Percentiles rank a stretch among this genome's conserved stretches.
Conservation (phyloP, 2,888 invertebrate species). For the Doris montereyensis region DNA sequence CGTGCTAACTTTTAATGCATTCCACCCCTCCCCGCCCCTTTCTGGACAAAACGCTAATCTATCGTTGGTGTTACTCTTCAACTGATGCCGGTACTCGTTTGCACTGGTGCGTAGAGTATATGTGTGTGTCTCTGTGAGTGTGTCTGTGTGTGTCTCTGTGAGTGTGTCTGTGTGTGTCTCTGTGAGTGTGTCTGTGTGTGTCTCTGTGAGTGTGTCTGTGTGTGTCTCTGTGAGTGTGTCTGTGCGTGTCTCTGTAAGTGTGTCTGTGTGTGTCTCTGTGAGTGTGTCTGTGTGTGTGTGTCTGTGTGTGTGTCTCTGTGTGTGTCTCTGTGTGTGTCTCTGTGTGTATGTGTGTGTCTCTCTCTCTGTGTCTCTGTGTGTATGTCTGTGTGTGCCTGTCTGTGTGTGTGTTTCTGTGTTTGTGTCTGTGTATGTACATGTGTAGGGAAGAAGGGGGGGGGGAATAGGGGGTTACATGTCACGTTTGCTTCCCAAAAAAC, state of each 20-base stretch:
- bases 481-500: no score
- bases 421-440: no score
- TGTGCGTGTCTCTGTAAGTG: not conserved
- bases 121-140: not conserved
- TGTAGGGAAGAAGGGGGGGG: no score
- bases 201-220: slow-evolving; percentile 14
- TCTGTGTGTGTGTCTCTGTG: slow-evolving; percentile 14
- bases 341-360: slow-evolving; percentile 24
- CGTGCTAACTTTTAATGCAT: no score
- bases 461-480: no score
- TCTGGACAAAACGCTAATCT: no score
- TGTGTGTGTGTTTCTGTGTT: slow-evolving; percentile 10
- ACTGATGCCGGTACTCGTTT: no score
- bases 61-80: no score
- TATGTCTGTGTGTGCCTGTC: slow-evolving; percentile 5
- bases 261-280: slow-evolving; percentile 5
- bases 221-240: slow-evolving; percentile 18
- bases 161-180: not conserved
- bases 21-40: no score
- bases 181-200: not conserved
- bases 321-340: slow-evolving; percentile 14
- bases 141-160: slow-evolving; percentile 1
- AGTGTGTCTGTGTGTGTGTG: slow-evolving; percentile 32
- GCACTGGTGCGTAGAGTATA: no score
- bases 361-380: not conserved